Evolutionary conservation across 1,140 invertebrate species (phyloP), one percentile per base, ranked within the genome.

Genomic region (Maniola jurtina): DNA sequence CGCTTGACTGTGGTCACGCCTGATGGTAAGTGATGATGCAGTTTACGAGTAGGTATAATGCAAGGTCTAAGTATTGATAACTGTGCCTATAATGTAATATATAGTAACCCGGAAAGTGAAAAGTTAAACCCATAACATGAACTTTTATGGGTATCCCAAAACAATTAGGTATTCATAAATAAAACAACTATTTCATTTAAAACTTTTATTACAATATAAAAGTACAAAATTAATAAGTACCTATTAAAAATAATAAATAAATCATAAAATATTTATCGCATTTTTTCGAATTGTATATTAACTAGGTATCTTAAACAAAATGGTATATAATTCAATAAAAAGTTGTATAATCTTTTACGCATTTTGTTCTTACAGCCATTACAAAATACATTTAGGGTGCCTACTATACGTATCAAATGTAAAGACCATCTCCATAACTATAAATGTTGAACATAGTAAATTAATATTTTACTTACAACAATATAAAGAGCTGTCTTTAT

Each of bases 161-260:
- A n/a, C n/a, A n/a, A n/a, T n/a, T n/a, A n/a, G n/a, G n/a, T 13
- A 25, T 52, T 5, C 13, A 8, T 6, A 33, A 52, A 65, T 40
- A 50, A 65, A 65, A 59, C 36, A 14, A 38, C 11, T 38, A 5
- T n/a, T 36, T 54, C 36, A 52, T 65, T 65, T 65, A 16, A 36
- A 35, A 38, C 42, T 59, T 65, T 65, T 65, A 65, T 65, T 65
- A 47, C 13, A 34, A 15, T 65, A 65, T 65, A 59, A 65, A 65
- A 59, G 64, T 65, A 65, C 57, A 65, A 65, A 65, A 65, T 65
- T 13, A 59, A 15, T 64, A 48, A 25, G 25, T 25, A 25, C 25
- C 25, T 64, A 48, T 14, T 6, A 59, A 10, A 52, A 5, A 38
- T 59, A 65, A 65, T 59, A 65, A 65, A 65, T 65, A 65, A 55